Conservation (phyloP, 1,140 invertebrate species). For the Solenopsis fugax region DNA sequence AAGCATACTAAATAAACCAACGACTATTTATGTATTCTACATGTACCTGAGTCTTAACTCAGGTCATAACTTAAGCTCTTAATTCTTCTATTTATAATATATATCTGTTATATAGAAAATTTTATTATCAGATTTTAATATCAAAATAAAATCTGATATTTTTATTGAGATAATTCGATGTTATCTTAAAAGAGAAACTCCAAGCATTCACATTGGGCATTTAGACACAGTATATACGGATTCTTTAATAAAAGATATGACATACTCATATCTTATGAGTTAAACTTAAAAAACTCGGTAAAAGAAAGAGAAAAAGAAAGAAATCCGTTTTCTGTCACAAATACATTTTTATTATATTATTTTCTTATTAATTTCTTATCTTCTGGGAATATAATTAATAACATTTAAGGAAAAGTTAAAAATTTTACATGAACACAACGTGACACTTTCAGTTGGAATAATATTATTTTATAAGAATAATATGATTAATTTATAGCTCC, state of each 20-base stretch:
- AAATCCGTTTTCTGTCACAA: not conserved
- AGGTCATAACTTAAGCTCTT: not conserved
- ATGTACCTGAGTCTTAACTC: no score
- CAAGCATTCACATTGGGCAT: not conserved
- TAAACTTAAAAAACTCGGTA: not conserved
- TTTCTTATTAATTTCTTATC: slow-evolving; percentile 4
- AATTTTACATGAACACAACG: not conserved
- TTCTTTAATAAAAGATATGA: slow-evolving; percentile 28
- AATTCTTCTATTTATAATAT: not conserved
- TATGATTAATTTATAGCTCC: not conserved
- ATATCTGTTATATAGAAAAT: not conserved
- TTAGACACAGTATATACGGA: not conserved
- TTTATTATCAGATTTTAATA: not conserved
- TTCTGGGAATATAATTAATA: not conserved
- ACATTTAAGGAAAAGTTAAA: not conserved
- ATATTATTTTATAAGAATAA: not conserved
- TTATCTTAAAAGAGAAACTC: not conserved
- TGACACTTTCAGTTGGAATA: not conserved
- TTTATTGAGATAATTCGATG: not conserved
- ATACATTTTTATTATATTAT: not conserved
- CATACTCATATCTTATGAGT: slow-evolving; percentile 13
- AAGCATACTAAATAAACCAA: not conserved
- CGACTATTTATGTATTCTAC: not conserved
- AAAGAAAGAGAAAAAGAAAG: not conserved
- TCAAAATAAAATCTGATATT: slow-evolving; percentile 16